A percentile compares a stretch with the other conserved stretches of the same genome.
Conservation (phyloP, 1,140 invertebrate genomes). For the Drosophila sp. region DNA sequence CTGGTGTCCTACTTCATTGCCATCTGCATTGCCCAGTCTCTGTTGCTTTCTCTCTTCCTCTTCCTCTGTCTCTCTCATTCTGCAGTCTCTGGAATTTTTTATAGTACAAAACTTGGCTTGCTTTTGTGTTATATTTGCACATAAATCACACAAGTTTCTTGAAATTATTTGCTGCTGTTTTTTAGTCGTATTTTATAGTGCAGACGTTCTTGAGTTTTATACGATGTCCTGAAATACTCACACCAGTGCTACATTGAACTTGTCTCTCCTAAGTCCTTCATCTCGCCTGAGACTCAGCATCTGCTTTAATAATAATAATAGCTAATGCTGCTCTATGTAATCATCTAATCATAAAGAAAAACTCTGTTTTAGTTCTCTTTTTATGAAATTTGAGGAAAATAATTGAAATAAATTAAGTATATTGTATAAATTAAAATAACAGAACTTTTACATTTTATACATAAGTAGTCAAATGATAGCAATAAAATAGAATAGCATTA, state of each 20-base stretch:
- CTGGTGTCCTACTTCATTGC: constrained; percentile 72
- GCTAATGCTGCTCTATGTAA: constrained; percentile 20
- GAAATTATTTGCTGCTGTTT: constrained; percentile 55
- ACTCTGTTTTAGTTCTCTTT: too few species aligned
- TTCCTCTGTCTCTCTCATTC: too few species aligned
- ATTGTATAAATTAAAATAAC: too few species aligned
- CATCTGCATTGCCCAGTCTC: constrained; percentile 31
- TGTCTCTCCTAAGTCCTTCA: constrained; percentile 3
- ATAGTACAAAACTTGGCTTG: constrained; percentile 53
- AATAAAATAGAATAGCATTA: too few species aligned
- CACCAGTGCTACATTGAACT: not conserved
- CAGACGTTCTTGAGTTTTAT: constrained; percentile 28
- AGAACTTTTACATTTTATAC: too few species aligned
- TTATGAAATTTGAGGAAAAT: too few species aligned
- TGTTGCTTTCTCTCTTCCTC: not conserved
- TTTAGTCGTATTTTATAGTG: constrained; percentile 42
- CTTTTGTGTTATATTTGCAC: constrained; percentile 76
- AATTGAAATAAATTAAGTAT: too few species aligned
- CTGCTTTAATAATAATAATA: constrained; percentile 12
- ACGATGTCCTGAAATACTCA: constrained; percentile 4
- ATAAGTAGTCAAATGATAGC: too few species aligned
- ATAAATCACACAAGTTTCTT: constrained; percentile 77
- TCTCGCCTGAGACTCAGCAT: not conserved
- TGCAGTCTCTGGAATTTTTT: constrained; percentile 18
- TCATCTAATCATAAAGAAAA: too few species aligned